Base-by-base conservation (phyloP, 2,113 vertebrate genomes). In the Tilapia sparmanii region DNA sequence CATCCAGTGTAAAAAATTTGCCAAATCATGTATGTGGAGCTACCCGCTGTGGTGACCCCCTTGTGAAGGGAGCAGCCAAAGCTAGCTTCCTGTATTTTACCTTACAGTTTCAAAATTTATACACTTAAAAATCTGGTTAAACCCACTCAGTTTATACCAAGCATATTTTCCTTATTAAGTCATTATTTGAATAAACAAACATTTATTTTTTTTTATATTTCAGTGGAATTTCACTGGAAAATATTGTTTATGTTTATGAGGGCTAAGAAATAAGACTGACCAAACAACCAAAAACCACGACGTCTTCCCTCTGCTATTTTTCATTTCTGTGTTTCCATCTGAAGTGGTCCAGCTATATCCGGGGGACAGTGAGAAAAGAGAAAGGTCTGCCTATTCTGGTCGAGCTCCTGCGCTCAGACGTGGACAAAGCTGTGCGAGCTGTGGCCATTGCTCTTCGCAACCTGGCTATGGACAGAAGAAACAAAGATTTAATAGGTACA, bases 291-390 rank as follows among this genome's bases (percentile, higher is more conserved):
- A 78, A 76, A 76, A 50, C 3, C 1, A 33, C 1, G 2, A 78
- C 2, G 4, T n/a, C 73, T 33, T 78, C 42, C 3, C 18, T n/a
- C 73, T 52, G 26, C 45, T 78, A 4, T 52, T 33, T 52, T 52
- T n/a, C 40, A 12, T 52, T 38, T 47, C 33, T 79, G 3, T 78
- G n/a, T 82, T 63, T 85, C 22, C 55, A 29, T 45, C 89, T 42
- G 11, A 35, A 99, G 99, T 99, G 98, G 99, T 99, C 99, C 85
- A 98, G 97, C 0, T 98, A 97, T 94, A 99, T 99, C 93, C 97
- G 98, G 1, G 98, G 97, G 5, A 98, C 97, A 0, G 98, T 99
- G 92, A 97, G 99, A 50, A 99, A 99, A 92, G 99, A 99, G 95
- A 97, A 99, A 50, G 99, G 98, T 5, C 93, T 99, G 24, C 98